Base-by-base conservation (phyloP, 2,888 invertebrate genomes). In the Parnassius orleans region DNA sequence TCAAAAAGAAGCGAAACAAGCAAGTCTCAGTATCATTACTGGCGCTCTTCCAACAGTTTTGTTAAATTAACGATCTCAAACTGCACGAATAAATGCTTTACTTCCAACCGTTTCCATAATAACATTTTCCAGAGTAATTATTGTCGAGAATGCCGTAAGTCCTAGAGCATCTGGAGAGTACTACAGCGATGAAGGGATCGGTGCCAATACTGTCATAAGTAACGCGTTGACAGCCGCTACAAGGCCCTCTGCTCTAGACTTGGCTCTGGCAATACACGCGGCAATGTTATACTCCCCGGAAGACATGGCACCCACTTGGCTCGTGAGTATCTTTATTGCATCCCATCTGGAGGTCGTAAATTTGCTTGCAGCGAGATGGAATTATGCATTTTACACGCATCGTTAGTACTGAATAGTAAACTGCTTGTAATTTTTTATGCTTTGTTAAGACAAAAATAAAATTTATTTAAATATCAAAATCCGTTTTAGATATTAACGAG, bases 161-260 rank as follows among this genome's bases (percentile, higher is more conserved):
- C 70, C 81, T 12, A 78, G 77, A 43, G 63, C 70, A 11, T 77
- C 87, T 10, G 76, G 80, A 1, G 74, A 67, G 33, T 89, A 86
- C 71, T 88, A 87, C 65, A 78, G 75, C 0, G 80, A 84, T 10
- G 80, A 80, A 3, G 79, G 80, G 24, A 73, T 78, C 0, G 87
- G 87, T 9, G 86, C 86, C 60, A 83, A 80, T 69, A 82, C 81
- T 56, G 75, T 90, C 9, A 67, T 90, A 53, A 89, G 84, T 69
- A 66, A 72, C 47, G 84, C 84, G 2, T 69, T 91, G 24, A 72
- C 82, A 1, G 57, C 69, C 14, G 61, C 77, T 1, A 60, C 64
- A 9, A 79, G 75, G 57, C 69, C 64, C 24, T 69, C 81, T 10
- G 78, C 87, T 14, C 64, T 83, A 2, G 79, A 80, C 42, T 70